Percentiles rank a stretch among this genome's conserved stretches.
Evolutionary conservation across 1,140 invertebrate species (phyloP).

Genomic region (Phortica variegata): DNA sequence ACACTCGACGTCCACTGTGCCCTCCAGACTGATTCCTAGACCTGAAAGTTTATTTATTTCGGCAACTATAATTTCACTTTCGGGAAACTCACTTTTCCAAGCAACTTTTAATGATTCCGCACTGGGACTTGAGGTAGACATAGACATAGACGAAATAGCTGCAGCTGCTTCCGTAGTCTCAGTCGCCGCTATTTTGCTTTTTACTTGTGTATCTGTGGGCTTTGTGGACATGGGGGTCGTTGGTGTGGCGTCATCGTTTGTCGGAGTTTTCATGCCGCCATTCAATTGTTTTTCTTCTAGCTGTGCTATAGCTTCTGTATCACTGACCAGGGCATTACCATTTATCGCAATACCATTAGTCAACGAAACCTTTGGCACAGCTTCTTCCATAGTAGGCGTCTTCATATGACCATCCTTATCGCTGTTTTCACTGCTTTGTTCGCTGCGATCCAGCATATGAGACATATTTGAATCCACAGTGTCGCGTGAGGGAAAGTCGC

Average conservation of each 20-base stretch:
- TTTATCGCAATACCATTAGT: conserved; percentile 15
- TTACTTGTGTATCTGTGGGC: neutral
- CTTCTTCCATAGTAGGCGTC: conserved; percentile 14
- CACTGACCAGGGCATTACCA: conserved; percentile 27
- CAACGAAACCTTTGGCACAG: conserved; percentile 2
- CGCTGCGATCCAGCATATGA: conserved; percentile 53
- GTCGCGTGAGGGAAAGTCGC: conserved; percentile 66
- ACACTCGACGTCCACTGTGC: conserved; percentile 85
- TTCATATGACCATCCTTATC: conserved; percentile 6
- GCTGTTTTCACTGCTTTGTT: conserved; percentile 28
- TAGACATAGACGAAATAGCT: neutral
- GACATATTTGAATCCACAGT: conserved; percentile 65
- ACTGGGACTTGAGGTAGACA: conserved; percentile 35
- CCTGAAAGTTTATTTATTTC: conserved; percentile 83
- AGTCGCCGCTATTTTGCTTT: conserved; percentile 37
- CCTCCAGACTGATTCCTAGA: conserved; percentile 88
- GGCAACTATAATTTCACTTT: conserved; percentile 75
- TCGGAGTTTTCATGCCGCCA: neutral
- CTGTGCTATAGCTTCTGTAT: conserved; percentile 45
- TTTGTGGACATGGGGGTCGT: neutral
- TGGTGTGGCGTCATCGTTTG: neutral
- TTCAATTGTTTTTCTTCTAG: no score
- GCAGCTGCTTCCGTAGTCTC: conserved; percentile 13
- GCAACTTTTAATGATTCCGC: conserved; percentile 52
- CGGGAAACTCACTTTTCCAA: conserved; percentile 73